Percentiles rank a stretch among this genome's conserved stretches.
Evolutionary conservation across 2,888 invertebrate genomes (phyloP).

Genomic region (Stictocephala bisonia): DNA sequence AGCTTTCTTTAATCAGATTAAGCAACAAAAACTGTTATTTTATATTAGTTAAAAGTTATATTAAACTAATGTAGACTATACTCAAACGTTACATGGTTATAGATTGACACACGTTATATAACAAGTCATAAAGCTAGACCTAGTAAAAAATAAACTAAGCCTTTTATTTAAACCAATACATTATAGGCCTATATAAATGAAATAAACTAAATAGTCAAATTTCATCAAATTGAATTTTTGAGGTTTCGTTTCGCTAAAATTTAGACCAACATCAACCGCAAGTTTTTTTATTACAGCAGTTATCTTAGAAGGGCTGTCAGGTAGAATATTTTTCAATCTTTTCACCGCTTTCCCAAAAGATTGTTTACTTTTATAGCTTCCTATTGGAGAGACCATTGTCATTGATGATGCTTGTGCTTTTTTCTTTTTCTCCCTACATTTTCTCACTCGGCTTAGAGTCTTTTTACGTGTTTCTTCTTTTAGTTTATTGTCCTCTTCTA

Average conservation of each 20-base stretch:
- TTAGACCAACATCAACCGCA: conserved; percentile 15
- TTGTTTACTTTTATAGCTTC: conserved; percentile 31
- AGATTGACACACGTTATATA: too few species aligned
- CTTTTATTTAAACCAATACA: too few species aligned
- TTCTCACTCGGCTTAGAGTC: neutral
- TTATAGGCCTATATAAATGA: too few species aligned
- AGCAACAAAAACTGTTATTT: too few species aligned
- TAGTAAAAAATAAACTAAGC: too few species aligned
- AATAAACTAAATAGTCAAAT: too few species aligned
- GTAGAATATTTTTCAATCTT: conserved; percentile 24
- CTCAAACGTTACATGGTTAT: too few species aligned
- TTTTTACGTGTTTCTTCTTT: neutral
- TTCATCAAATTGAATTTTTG: too few species aligned
- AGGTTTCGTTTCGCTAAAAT: conserved; percentile 10
- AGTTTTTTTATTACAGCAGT: conserved; percentile 26
- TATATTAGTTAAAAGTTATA: too few species aligned
- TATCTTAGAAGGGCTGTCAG: conserved; percentile 26
- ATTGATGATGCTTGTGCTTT: neutral
- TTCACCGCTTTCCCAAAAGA: conserved; percentile 23
- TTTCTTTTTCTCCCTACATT: conserved; percentile 22
- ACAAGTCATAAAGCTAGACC: too few species aligned
- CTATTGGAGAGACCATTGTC: conserved; percentile 15
- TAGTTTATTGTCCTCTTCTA: conserved; percentile 20
- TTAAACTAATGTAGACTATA: too few species aligned
- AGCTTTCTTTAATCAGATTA: too few species aligned